Conservation (phyloP, 2,888 invertebrate genomes). For the Rhagonycha fulva region DNA sequence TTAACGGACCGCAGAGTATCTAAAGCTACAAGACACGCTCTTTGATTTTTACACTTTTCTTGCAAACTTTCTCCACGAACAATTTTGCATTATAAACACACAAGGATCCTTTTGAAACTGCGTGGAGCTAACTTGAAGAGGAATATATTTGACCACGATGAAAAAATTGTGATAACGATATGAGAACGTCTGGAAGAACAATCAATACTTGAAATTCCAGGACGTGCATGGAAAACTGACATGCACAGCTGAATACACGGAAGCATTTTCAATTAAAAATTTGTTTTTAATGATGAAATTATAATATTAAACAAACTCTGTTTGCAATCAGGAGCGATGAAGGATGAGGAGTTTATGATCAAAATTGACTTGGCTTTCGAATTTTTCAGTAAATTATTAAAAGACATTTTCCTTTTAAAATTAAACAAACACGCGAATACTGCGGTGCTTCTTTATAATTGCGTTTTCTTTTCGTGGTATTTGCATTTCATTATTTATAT, state of each 20-base stretch:
- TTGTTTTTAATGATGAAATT: background rate
- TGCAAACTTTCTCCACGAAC: constrained; percentile 3
- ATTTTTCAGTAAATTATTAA: background rate
- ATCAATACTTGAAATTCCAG: background rate
- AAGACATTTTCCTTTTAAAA: background rate
- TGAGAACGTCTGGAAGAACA: background rate
- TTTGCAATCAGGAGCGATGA: background rate
- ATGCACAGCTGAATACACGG: background rate
- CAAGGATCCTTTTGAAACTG: background rate
- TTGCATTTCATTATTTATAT: background rate
- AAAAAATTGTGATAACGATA: background rate
- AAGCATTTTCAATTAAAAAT: background rate
- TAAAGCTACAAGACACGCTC: constrained; percentile 19
- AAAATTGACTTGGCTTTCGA: background rate
- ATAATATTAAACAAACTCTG: background rate
- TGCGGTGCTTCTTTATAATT: background rate
- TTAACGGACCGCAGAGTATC: constrained; percentile 25
- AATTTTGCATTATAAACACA: constrained; percentile 1
- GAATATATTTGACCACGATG: no score
- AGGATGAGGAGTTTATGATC: background rate
- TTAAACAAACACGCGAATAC: background rate
- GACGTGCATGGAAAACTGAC: background rate
- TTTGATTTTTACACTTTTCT: constrained; percentile 16
- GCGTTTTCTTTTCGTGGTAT: background rate
- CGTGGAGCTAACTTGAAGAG: background rate